Percentiles rank a stretch among this genome's conserved stretches.
These are phyloP conservation scores for Monomorium pharaonis DNA, from an alignment of 1,140 invertebrate genomes.

Conservation along the genomic window DNA sequence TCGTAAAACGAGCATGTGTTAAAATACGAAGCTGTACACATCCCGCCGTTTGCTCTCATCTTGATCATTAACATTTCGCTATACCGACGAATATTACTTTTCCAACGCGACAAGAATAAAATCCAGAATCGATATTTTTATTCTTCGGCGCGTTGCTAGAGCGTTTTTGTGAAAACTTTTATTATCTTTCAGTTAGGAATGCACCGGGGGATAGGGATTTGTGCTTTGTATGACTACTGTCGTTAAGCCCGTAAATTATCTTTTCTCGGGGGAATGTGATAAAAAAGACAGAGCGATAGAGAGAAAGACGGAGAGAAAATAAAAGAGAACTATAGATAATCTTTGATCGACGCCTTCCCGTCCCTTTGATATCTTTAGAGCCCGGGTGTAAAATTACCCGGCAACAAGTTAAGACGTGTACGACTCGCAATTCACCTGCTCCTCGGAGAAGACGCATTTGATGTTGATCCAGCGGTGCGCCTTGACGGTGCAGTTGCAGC, in stretches of 20 bases:
- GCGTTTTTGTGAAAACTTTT: neutral
- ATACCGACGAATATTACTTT: neutral
- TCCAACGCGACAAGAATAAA: neutral
- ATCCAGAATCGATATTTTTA: neutral
- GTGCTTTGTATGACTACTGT: neutral
- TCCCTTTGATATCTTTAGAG: neutral
- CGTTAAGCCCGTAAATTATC: neutral
- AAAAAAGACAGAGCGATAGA: too few relatives aligned
- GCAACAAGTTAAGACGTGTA: slow-evolving; percentile 15
- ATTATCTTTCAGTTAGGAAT: neutral
- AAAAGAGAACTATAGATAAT: neutral
- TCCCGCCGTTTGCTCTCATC: too few relatives aligned
- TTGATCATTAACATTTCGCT: neutral
- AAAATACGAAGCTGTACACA: too few relatives aligned
- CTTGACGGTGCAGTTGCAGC: slow-evolving; percentile 87
- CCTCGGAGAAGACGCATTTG: slow-evolving; percentile 87
- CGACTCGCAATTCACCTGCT: slow-evolving; percentile 86
- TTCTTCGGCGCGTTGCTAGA: neutral
- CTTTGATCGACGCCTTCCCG: neutral
- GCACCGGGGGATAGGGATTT: neutral
- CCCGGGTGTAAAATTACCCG: neutral
- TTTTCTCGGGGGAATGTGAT: neutral
- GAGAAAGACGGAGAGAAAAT: too few relatives aligned
- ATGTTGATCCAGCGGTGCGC: slow-evolving; percentile 87
- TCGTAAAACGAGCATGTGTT: neutral